These are phyloP conservation scores for Drosophila subsilvestris DNA, from an alignment of 2,888 invertebrate genomes.

Conservation along the genomic window DNA sequence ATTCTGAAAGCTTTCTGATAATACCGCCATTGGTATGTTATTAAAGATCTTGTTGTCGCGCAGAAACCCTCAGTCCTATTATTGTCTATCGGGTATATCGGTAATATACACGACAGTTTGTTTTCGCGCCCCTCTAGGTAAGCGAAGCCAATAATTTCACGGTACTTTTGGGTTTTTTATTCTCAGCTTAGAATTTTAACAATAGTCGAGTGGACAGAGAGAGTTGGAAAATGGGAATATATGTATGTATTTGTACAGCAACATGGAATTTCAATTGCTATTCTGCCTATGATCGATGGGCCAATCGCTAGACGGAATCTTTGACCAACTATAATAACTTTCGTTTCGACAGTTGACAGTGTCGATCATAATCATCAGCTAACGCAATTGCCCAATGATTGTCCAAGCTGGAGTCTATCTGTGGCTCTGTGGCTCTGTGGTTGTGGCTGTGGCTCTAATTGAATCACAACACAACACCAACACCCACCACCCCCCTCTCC, in stretches of 20 bases:
- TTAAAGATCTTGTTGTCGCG: too few relatives aligned
- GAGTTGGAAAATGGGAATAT: not conserved
- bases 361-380: constrained; percentile 55
- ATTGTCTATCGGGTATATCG: too few relatives aligned
- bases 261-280: not conserved
- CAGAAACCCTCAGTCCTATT: too few relatives aligned
- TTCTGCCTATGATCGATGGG: constrained; percentile 25
- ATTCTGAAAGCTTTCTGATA: too few relatives aligned
- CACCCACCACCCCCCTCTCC: constrained; percentile 18
- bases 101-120: too few relatives aligned
- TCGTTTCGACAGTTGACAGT: constrained; percentile 15
- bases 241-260: too few relatives aligned
- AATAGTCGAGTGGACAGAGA: not conserved
- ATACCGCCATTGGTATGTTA: too few relatives aligned
- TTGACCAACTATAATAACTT: constrained; percentile 3
- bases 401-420: not conserved
- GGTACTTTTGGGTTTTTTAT: too few relatives aligned
- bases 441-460: constrained; percentile 35
- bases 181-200: too few relatives aligned
- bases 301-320: not conserved
- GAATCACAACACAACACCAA: constrained; percentile 38
- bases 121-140: too few relatives aligned
- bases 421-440: not conserved
- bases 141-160: too few relatives aligned
- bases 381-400: constrained; percentile 26